phyloP scores from a whole-genome alignment of 2,797 vertebrate species.

The Catostomus latipinnis region DNA sequence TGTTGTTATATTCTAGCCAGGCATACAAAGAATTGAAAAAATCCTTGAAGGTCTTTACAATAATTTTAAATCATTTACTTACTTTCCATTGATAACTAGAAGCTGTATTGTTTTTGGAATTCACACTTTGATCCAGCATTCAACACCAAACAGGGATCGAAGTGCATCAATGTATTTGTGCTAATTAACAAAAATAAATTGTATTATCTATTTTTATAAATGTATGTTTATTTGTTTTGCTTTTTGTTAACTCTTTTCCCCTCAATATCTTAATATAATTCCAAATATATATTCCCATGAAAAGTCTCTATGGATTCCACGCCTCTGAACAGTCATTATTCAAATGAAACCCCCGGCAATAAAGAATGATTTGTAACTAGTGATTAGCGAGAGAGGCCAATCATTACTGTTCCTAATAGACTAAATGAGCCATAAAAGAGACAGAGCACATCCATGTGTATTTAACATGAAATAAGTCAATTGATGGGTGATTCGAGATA shows the following conservation, averaged over 20 bases:
- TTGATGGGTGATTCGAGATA: constrained; percentile 60
- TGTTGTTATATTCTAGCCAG: constrained; percentile 14
- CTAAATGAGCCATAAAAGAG: constrained; percentile 74
- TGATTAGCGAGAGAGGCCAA: constrained; percentile 76
- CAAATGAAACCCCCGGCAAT: constrained; percentile 76
- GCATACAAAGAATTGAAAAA: background rate
- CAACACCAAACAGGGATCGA: background rate
- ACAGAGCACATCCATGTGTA: constrained; percentile 72
- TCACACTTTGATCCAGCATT: background rate
- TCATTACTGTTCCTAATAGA: constrained; percentile 77
- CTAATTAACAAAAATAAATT: no score
- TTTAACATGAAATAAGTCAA: constrained; percentile 66
- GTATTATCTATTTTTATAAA: no score
- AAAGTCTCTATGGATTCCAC: constrained; percentile 52
- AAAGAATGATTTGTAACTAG: constrained; percentile 75
- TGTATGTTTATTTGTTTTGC: background rate
- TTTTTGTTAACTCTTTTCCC: background rate
- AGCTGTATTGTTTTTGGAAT: no score
- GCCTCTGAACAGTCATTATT: constrained; percentile 71
- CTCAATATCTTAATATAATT: constrained; percentile 13
- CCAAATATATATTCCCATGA: constrained; percentile 47
- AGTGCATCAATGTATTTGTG: background rate
- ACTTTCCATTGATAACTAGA: no score
- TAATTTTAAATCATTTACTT: background rate
- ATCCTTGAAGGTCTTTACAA: background rate